Conservation (phyloP, 2,888 invertebrate species). For the Synergus gifuensis region DNA sequence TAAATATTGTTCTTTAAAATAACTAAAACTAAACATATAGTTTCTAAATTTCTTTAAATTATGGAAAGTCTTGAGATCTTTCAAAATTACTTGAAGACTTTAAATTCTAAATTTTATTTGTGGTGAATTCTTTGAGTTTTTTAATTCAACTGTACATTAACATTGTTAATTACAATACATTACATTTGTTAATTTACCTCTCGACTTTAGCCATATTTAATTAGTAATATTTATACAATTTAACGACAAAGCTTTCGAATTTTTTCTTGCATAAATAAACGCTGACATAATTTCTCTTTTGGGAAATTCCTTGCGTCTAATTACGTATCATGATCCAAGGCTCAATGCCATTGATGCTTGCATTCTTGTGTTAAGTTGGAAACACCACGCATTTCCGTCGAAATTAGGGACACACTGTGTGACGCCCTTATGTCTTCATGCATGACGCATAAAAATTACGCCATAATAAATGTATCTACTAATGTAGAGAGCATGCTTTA, state of each 20-base stretch:
- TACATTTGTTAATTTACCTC: background rate
- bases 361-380: conserved; percentile 3
- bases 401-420: conserved; percentile 30
- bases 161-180: no score
- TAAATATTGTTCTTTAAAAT: no score
- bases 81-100: background rate
- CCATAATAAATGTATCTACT: conserved; percentile 22
- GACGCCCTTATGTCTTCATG: conserved; percentile 32
- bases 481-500: conserved; percentile 14
- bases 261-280: background rate
- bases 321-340: background rate
- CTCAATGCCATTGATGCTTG: conserved; percentile 11
- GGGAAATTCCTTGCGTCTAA: background rate
- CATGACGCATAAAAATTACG: conserved; percentile 36
- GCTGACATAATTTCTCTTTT: background rate
- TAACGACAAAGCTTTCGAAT: background rate
- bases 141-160: no score
- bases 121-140: no score
- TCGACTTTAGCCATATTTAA: no score
- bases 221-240: no score
- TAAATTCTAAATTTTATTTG: no score
- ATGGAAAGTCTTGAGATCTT: no score
- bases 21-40: no score
- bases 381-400: conserved; percentile 16
- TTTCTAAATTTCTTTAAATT: no score